These are phyloP conservation scores for Xenopus laevis DNA, from an alignment of 2,113 vertebrate genomes.

Conservation along the genomic window DNA sequence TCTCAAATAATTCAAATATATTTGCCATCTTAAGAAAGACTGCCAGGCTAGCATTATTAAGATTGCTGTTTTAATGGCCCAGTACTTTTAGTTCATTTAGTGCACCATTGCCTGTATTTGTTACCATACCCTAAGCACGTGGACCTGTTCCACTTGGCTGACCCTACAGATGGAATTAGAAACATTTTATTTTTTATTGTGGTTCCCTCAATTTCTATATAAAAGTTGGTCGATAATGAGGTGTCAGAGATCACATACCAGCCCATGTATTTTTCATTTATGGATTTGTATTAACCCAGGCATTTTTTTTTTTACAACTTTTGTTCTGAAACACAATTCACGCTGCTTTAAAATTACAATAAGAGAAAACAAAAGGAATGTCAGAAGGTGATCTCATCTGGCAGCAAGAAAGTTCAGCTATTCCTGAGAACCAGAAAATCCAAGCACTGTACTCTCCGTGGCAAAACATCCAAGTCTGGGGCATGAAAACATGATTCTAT, in stretches of 20 bases:
- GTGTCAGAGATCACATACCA: conserved; percentile 33
- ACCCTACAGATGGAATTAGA: neutral
- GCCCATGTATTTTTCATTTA: conserved; percentile 14
- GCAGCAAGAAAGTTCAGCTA: neutral
- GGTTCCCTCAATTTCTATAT: conserved; percentile 3
- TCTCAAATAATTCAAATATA: no score
- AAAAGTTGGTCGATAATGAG: conserved; percentile 18
- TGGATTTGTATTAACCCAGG: conserved; percentile 10
- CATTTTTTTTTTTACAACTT: conserved; percentile 9
- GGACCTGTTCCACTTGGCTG: conserved; percentile 16
- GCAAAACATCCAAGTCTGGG: conserved; percentile 9
- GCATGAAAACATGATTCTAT: no score
- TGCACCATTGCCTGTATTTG: neutral
- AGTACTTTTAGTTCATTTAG: neutral
- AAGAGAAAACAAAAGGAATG: conserved; percentile 35
- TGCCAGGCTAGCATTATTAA: no score
- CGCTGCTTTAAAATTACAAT: conserved; percentile 35
- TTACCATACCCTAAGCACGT: neutral
- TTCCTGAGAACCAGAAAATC: neutral
- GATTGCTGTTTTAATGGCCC: neutral
- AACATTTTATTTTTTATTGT: conserved; percentile 1
- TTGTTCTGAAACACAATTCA: neutral
- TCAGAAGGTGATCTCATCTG: conserved; percentile 19
- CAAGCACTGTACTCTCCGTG: neutral
- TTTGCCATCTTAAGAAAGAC: no score